Evolutionary conservation across 2,113 vertebrate genomes (phyloP).

Genomic region (Heterochromis multidens): DNA sequence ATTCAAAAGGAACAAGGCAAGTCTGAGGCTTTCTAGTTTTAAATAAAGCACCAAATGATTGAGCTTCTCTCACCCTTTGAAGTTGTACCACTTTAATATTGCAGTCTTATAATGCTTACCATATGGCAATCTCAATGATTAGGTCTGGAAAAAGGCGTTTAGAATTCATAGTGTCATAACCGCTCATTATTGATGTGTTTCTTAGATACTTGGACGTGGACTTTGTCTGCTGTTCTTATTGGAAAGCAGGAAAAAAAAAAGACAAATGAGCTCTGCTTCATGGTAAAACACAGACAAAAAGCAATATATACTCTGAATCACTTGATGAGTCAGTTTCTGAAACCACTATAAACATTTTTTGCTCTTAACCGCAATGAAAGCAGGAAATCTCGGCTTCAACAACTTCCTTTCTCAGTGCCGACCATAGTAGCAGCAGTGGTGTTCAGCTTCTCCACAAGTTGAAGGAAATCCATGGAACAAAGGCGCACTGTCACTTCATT

Average conservation of each 20-base stretch:
- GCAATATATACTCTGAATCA: slow-evolving; percentile 89
- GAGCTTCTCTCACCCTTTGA: slow-evolving; percentile 23
- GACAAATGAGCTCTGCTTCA: slow-evolving; percentile 60
- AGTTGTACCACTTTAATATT: slow-evolving; percentile 53
- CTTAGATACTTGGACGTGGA: background rate
- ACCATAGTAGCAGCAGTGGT: slow-evolving; percentile 77
- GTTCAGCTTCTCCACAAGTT: slow-evolving; percentile 78
- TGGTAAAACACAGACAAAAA: slow-evolving; percentile 84
- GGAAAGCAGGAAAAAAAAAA: slow-evolving; percentile 11
- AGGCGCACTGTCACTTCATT: slow-evolving; percentile 82
- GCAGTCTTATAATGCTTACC: slow-evolving; percentile 53
- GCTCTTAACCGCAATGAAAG: slow-evolving; percentile 88
- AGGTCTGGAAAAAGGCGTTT: slow-evolving; percentile 37
- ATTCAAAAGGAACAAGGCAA: background rate
- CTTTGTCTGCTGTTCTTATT: slow-evolving; percentile 17
- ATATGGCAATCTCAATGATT: slow-evolving; percentile 45
- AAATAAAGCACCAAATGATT: slow-evolving; percentile 28
- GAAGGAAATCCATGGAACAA: slow-evolving; percentile 86
- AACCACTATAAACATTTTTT: slow-evolving; percentile 89
- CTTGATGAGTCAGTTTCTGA: slow-evolving; percentile 96
- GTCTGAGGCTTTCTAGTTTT: slow-evolving; percentile 17
- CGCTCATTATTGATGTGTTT: slow-evolving; percentile 32
- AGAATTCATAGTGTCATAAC: slow-evolving; percentile 40
- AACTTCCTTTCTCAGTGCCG: slow-evolving; percentile 91
- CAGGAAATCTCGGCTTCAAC: slow-evolving; percentile 97